Evolutionary conservation across 2,888 invertebrate species (phyloP), one percentile per base, ranked within the genome.

Genomic region (Helobdella robusta): DNA sequence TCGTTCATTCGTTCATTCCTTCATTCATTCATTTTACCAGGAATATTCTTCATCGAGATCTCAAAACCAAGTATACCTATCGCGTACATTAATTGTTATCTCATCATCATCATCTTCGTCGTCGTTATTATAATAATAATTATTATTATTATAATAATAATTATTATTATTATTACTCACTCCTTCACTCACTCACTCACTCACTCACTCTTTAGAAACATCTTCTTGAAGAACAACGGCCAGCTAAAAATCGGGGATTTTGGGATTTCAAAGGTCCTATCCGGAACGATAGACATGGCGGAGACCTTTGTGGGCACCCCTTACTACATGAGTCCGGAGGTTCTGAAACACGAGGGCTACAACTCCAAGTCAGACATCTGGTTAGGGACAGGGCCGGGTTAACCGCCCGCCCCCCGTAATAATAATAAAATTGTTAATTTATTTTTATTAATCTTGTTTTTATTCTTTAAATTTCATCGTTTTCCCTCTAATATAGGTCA

Each of bases 311-410:
- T 77, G 30, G 80, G 80, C 0, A 80, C 80, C 2, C 80, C 80
- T 5, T 79, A 78, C 70, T 80, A 78, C 70, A 80, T 80, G 80
- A 79, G 78, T 68, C 80, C 80, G 3, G 80, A 80, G 69, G 79
- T 79, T 28, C 72, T 80, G 32, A 79, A 79, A 71, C 80, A 80
- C 70, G 78, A 78, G 67, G 79, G 80, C 0, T 80, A 80, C 72
- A 79, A 79, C 65, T 78, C 79, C 15, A 79, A 79, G 70, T 79
- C 78, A 8, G 80, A 80, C 71, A 73, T 80, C n/a, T 80, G 80
- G 79, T 79, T 67, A 69, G 75, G 70, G 6, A 30, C 15, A 23
- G 2, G 11, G 0, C 15, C 11, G 30, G n/a, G 8, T 60, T 2
- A 18, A 60, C 6, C n/a, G n/a, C n/a, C n/a, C n/a, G n/a, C n/a